Conservation (phyloP, 1,140 invertebrate species). For the Hylaeus volcanicus region DNA sequence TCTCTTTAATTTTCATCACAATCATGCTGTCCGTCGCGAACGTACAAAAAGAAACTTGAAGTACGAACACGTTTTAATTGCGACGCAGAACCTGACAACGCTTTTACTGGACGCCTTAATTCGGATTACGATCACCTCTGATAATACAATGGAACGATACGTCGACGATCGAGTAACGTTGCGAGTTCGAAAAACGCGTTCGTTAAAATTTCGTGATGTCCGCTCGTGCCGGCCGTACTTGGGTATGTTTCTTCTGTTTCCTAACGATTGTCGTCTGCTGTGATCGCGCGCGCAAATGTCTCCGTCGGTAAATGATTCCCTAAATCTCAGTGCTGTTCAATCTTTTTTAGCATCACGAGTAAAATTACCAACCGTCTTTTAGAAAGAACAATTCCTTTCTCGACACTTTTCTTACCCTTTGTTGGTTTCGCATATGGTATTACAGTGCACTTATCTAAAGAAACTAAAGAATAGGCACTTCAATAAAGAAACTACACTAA, state of each 20-base stretch:
- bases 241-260: slow-evolving; percentile 2
- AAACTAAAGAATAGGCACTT: too few relatives aligned
- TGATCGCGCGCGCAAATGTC: not conserved
- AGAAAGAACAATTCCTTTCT: too few relatives aligned
- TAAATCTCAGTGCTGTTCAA: not conserved
- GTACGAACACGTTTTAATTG: not conserved
- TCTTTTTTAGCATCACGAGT: too few relatives aligned
- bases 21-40: slow-evolving; percentile 47
- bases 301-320: slow-evolving; percentile 14
- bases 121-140: not conserved
- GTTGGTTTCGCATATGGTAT: too few relatives aligned
- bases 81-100: not conserved
- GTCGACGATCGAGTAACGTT: not conserved
- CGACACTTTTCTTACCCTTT: too few relatives aligned
- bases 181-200: not conserved
- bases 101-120: not conserved
- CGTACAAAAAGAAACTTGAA: not conserved
- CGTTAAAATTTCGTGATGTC: not conserved
- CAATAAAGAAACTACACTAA: too few relatives aligned
- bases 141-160: not conserved
- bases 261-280: not conserved
- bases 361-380: too few relatives aligned
- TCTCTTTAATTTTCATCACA: slow-evolving; percentile 59
- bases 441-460: too few relatives aligned
- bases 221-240: not conserved